A percentile compares a stretch with the other conserved stretches of the same genome.
phyloP scores from a whole-genome alignment of 2,113 vertebrate species.

The Gobius niger region DNA sequence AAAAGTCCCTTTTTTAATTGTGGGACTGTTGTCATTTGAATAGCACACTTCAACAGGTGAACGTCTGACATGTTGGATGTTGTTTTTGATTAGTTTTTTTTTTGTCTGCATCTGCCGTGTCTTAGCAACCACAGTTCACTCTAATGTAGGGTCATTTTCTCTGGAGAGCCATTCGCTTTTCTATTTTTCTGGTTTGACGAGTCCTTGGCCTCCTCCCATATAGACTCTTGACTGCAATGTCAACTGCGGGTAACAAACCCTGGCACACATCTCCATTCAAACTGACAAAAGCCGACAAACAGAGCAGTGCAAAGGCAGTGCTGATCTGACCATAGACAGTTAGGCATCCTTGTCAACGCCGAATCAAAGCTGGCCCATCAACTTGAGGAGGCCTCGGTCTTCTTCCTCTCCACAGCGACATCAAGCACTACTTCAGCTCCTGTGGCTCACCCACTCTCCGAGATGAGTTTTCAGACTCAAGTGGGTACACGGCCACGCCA shows the following conservation, averaged over 20 bases:
- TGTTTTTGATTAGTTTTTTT: no score
- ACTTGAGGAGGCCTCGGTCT: conserved; percentile 6
- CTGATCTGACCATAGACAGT: neutral
- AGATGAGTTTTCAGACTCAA: conserved; percentile 8
- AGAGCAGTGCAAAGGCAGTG: neutral
- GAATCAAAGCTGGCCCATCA: conserved; percentile 11
- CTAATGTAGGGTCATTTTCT: neutral
- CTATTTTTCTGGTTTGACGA: conserved; percentile 5
- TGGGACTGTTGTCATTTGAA: no score
- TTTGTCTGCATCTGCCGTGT: neutral
- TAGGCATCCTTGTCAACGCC: neutral
- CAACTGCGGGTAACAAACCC: neutral
- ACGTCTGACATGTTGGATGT: no score
- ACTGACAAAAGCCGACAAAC: neutral
- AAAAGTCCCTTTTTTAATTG: no score
- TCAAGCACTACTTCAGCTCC: conserved; percentile 5
- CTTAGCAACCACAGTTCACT: conserved; percentile 5
- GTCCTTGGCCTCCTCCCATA: conserved; percentile 6
- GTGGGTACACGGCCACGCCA: conserved; percentile 3
- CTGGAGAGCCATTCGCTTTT: conserved; percentile 2
- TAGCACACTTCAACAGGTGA: no score
- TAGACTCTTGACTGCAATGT: neutral
- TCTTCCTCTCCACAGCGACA: conserved; percentile 4
- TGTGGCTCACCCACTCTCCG: neutral
- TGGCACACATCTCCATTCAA: neutral